phyloP scores from a whole-genome alignment of 1,140 invertebrate genomes.

The Lordiphosa collinella region DNA sequence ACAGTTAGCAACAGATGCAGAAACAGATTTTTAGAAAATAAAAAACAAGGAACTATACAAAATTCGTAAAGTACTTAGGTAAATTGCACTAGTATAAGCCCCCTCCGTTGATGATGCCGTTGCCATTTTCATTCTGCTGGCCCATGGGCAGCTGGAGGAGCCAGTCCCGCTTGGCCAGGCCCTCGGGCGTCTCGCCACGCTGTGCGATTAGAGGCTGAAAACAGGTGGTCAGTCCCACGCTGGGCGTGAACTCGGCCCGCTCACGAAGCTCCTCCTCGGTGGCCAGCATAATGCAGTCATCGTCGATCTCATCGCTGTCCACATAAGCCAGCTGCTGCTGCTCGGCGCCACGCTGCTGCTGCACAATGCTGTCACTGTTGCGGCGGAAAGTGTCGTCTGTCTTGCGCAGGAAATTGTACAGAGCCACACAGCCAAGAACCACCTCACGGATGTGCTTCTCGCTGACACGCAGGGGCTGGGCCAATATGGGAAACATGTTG shows the following conservation, averaged over 20 bases:
- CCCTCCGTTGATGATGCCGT: conserved; percentile 43
- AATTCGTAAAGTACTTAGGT: conserved; percentile 74
- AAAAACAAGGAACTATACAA: conserved; percentile 76
- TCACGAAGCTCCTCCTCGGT: conserved; percentile 68
- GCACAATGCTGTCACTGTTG: conserved; percentile 67
- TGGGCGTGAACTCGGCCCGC: conserved; percentile 66
- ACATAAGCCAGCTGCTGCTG: conserved; percentile 51
- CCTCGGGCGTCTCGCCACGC: conserved; percentile 55
- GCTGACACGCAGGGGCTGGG: conserved; percentile 63
- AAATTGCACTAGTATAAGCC: conserved; percentile 69
- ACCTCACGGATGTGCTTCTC: conserved; percentile 71
- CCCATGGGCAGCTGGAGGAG: conserved; percentile 48
- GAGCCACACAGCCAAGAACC: conserved; percentile 67
- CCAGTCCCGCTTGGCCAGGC: conserved; percentile 62
- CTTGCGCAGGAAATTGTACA: conserved; percentile 77
- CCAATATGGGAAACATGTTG: conserved; percentile 74
- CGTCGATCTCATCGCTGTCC: conserved; percentile 63
- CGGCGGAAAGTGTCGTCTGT: conserved; percentile 66
- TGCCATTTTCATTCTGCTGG: conserved; percentile 25
- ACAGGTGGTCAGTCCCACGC: conserved; percentile 66
- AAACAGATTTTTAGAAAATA: conserved; percentile 56
- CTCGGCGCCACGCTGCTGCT: conserved; percentile 40
- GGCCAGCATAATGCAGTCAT: conserved; percentile 72
- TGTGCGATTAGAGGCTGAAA: conserved; percentile 60
- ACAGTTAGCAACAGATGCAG: conserved; percentile 38